phyloP scores from a whole-genome alignment of 2,888 invertebrate genomes.

The Lithosia quadra region DNA sequence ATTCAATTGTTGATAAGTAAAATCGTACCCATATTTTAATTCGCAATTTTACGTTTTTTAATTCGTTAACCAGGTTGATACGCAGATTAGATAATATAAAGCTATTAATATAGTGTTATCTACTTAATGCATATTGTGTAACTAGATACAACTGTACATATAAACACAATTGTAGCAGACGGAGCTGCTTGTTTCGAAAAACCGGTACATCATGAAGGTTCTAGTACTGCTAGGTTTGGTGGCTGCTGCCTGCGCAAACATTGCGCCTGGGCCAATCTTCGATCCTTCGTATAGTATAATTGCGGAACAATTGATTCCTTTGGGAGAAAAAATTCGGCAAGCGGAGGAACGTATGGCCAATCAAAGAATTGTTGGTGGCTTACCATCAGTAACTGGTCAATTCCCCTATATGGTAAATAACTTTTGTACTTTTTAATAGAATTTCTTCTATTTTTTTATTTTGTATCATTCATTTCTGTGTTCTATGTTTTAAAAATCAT shows the following conservation, averaged over 20 bases:
- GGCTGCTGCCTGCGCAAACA: constrained; percentile 2
- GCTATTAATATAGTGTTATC: background rate
- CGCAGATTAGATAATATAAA: background rate
- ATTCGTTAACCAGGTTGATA: background rate
- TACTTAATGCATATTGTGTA: background rate
- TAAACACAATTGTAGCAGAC: background rate
- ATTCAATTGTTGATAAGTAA: too few species aligned
- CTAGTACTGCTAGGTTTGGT: constrained; percentile 14
- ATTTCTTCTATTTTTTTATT: too few species aligned
- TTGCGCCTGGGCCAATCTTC: background rate
- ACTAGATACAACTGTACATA: too few species aligned
- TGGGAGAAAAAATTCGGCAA: constrained; percentile 9
- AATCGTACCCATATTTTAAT: too few species aligned
- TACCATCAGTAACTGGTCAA: background rate
- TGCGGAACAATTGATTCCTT: constrained; percentile 7
- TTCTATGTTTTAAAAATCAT: too few species aligned
- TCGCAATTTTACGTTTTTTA: background rate
- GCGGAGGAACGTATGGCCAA: constrained; percentile 1
- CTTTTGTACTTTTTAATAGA: background rate
- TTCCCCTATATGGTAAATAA: too few species aligned
- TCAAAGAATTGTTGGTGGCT: constrained; percentile 6
- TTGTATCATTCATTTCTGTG: too few species aligned
- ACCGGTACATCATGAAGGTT: constrained; percentile 12
- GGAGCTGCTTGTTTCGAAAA: background rate
- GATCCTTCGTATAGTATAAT: constrained; percentile 7